Conservation (phyloP, 2,113 vertebrate genomes). For the Castor canadensis region DNA sequence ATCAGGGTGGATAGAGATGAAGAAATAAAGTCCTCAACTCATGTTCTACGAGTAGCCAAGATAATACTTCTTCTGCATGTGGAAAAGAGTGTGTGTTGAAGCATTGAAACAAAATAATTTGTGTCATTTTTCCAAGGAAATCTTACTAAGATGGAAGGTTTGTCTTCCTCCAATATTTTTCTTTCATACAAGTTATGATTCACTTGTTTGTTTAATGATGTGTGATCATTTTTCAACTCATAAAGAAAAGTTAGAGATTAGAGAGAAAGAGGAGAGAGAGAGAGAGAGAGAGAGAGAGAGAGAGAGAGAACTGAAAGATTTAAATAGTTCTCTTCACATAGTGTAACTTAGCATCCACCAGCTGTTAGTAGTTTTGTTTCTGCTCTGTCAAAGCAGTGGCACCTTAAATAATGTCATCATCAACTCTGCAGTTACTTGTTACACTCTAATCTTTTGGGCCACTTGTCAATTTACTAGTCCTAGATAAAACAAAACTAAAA, state of each 20-base stretch:
- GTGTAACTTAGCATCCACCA: neutral
- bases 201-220: neutral
- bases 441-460: neutral
- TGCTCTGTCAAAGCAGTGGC: neutral
- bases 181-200: neutral
- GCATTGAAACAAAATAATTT: neutral
- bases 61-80: neutral
- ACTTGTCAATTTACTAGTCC: neutral
- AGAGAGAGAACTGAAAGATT: neutral
- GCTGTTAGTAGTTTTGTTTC: neutral
- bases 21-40: neutral
- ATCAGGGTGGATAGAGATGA: neutral
- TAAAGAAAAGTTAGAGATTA: neutral
- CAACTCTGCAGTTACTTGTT: neutral
- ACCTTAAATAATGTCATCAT: neutral
- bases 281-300: neutral
- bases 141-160: neutral
- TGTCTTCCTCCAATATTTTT: neutral
- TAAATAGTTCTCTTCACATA: neutral
- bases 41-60: neutral
- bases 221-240: slow-evolving; percentile 3
- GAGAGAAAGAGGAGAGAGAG: neutral
- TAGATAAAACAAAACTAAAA: neutral
- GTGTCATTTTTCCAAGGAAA: neutral
- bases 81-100: neutral